Evolutionary conservation across 2,888 invertebrate genomes (phyloP), one percentile per base, ranked within the genome.

Genomic region (Laspeyria flexula): DNA sequence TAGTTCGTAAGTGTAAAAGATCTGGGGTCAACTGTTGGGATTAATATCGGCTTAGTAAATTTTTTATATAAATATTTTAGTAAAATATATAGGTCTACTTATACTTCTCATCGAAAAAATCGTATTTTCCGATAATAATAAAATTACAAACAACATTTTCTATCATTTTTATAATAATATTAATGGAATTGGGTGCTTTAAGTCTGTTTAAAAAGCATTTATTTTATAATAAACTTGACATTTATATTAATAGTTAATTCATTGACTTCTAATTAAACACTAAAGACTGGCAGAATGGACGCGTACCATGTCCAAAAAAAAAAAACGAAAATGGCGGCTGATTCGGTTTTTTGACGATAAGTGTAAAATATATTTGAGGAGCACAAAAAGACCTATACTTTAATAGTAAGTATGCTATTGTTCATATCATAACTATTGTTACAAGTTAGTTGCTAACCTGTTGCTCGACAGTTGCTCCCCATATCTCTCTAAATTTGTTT

Each of bases 1-100:
- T 66, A 60, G 52, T 18, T 23, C 3, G 52, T 52, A 64, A 56
- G 25, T 35, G 16, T 30, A n/a, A 7, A 45, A 35, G 39, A 33
- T 59, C 3, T 53, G 45, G 52, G 52, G 47, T 50, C 9, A 11
- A 45, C 68, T 59, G 51, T 43, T 46, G 49, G 33, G 45, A 30
- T 56, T 49, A 42, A 44, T 31, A 51, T 42, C 18, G 45, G 30
- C 11, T 11, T 30, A 30, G 41, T 27, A 35, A 38, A 38, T 25
- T 12, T 25, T 40, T 30, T 21, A 4, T 40, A 41, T 39, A n/a
- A 25, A 25, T 25, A 27, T 47, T 51, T 47, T 31, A 30, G 10
- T 25, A 12, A 13, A 29, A 23, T 29, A 29, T 23, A 21, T 21
- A 35, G 30, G 30, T 30, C 30, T 27, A 27, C 7, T 27, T 10